A percentile compares a stretch with the other conserved stretches of the same genome.
Evolutionary conservation across 2,797 vertebrate genomes (phyloP).

Genomic region (Podarcis lilfordi): DNA sequence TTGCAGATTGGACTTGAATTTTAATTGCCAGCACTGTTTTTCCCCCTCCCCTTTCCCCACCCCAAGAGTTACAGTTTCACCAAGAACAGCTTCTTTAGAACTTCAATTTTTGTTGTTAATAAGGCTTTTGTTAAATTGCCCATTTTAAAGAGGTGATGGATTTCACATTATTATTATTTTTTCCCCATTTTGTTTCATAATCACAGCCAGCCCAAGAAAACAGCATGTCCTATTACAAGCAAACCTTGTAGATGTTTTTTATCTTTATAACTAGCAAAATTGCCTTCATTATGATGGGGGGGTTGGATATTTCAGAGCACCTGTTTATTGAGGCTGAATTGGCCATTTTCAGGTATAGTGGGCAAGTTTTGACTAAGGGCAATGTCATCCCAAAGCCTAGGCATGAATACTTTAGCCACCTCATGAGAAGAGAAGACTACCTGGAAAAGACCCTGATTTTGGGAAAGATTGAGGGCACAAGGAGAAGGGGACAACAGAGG

Average conservation of each 20-base stretch:
- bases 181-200: not conserved
- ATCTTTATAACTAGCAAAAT: not conserved
- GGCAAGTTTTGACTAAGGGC: not conserved
- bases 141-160: not conserved
- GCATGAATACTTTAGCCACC: not conserved
- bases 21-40: conserved; percentile 29
- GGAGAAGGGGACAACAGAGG: too few species aligned
- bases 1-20: conserved; percentile 48
- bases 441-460: too few species aligned
- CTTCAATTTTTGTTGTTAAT: not conserved
- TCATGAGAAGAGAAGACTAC: too few species aligned
- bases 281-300: not conserved
- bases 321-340: too few species aligned
- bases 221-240: conserved; percentile 18
- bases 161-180: not conserved
- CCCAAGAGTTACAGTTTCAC: not conserved
- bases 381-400: not conserved
- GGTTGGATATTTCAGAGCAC: not conserved
- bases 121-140: conserved; percentile 1
- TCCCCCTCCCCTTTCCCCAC: not conserved
- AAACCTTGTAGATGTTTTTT: not conserved
- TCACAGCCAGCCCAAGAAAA: not conserved
- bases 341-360: not conserved
- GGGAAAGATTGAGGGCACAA: too few species aligned
- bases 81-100: not conserved